Base-by-base conservation (phyloP, 1,140 invertebrate genomes). In the Scaptomyza hsui region DNA sequence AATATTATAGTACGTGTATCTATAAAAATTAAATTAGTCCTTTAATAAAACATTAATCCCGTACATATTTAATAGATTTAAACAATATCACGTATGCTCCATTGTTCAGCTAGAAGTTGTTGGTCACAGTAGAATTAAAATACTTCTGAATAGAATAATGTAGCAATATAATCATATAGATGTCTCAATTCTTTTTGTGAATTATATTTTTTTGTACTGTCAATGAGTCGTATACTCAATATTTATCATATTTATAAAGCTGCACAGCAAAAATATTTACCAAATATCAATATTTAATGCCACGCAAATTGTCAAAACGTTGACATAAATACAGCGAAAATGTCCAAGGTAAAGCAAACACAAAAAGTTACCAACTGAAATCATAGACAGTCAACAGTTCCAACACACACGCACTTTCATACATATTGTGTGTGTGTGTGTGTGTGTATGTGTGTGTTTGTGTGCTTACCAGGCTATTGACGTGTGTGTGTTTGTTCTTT, bases 231-330 rank as follows among this genome's bases (percentile, higher is more conserved):
- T 76, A 80, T 76, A 41, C 18, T 67, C 56, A 60, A 67, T 68
- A 48, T 78, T 47, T 24, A 52, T 47, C 13, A 72, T 26, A 24
- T 13, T 59, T 37, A 49, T 52, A 24, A 62, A 44, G 35, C 24
- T 68, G 47, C 18, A 15, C 39, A 44, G 55, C 52, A 35, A 69
- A 60, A 75, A 56, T 85, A 75, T 81, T 86, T 88, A 57, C 26
- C 82, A 78, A 86, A 68, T 69, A 75, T 59, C 73, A 86, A 86
- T 86, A 86, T 81, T 86, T 73, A 75, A 75, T 75, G 65, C 53
- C 29, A 70, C 69, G 70, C 53, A 88, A 81, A 74, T 74, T 86
- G 72, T 85, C 57, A 55, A 69, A 81, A 60, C 49, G 74, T 85
- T 85, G 73, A 77, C 74, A 74, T 56, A 79, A 73, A 72, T 75